Base-by-base conservation (phyloP, 1,140 invertebrate species). In the Aphelenchoides fujianensis region DNA sequence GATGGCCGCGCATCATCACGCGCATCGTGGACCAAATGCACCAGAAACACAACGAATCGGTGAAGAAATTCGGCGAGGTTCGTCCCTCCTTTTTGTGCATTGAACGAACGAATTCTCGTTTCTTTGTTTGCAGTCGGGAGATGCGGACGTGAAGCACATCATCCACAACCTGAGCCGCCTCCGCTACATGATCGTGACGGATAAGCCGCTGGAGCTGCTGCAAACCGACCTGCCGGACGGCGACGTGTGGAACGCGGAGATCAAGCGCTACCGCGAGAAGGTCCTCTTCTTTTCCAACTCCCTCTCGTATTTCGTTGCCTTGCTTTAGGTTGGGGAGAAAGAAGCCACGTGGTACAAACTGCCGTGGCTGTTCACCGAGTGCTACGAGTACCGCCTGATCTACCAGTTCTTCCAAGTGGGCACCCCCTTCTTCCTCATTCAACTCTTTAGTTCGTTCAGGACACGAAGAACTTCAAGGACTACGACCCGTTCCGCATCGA, bases 151-250 rank as follows among this genome's bases (percentile, higher is more conserved):
- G 1, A 76, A 70, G 85, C 78, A 83, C 28, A 86, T 93, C 9
- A 91, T 93, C 74, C 90, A 91, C 19, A 86, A 88, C 71, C 85
- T 97, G 28, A 92, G 92, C 9, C 90, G 92, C 80, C 84, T 98
- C 2, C 93, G 93, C 85, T 93, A 93, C 87, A 92, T 96, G 85
- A 85, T 98, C 16, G 89, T 91, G 82, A 97, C 94, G 0, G 92
- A 97, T 85, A 97, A 97, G 85, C 85, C 88, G 1, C 87, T 95
- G 5, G 83, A 86, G 34, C 83, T 82, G 19, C 79, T 89, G 67
- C 55, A 79, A 23, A 85, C 84, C 62, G 59, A 81, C 7, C 72
- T 73, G 23, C 73, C 84, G 23, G 90, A 91, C 85, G 84, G 85
- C 16, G 9, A 77, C n/a, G 77, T 87, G 61, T 91, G 90, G 89